Conservation (phyloP, 2,113 vertebrate genomes). For the Ia io region DNA sequence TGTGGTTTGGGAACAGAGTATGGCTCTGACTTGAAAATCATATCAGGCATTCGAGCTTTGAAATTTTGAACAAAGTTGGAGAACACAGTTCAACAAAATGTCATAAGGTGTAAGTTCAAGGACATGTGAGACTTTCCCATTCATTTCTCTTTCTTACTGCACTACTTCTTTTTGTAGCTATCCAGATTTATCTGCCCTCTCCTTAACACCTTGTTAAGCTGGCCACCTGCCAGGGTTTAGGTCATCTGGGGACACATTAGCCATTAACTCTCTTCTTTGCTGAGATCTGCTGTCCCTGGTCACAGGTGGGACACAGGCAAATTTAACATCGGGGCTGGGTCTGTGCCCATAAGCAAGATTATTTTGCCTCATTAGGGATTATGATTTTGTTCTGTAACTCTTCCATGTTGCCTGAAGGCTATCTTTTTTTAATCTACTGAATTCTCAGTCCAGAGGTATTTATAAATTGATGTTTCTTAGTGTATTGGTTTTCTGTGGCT, state of each 20-base stretch:
- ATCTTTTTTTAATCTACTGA: not conserved
- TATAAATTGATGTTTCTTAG: not conserved
- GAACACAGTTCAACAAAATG: not conserved
- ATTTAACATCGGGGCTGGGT: not conserved
- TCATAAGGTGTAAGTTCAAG: not conserved
- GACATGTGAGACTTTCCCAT: not conserved
- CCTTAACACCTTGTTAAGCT: constrained; percentile 8
- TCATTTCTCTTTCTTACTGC: not conserved
- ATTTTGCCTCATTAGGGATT: not conserved
- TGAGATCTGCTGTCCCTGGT: not conserved
- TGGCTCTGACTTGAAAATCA: not conserved
- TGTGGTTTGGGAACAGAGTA: not conserved
- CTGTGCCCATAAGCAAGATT: not conserved
- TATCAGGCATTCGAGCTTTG: not conserved
- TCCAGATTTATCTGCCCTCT: constrained; percentile 4
- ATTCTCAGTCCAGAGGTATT: not conserved
- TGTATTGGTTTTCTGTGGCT: not conserved
- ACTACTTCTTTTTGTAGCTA: not conserved
- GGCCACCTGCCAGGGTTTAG: constrained; percentile 13
- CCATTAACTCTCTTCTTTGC: not conserved
- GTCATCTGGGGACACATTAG: constrained; percentile 30
- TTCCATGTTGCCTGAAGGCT: not conserved
- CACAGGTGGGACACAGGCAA: not conserved
- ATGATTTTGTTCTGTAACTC: not conserved
- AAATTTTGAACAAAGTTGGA: not conserved